Base-by-base conservation (phyloP, 2,888 invertebrate genomes). In the Perdita meconis region DNA sequence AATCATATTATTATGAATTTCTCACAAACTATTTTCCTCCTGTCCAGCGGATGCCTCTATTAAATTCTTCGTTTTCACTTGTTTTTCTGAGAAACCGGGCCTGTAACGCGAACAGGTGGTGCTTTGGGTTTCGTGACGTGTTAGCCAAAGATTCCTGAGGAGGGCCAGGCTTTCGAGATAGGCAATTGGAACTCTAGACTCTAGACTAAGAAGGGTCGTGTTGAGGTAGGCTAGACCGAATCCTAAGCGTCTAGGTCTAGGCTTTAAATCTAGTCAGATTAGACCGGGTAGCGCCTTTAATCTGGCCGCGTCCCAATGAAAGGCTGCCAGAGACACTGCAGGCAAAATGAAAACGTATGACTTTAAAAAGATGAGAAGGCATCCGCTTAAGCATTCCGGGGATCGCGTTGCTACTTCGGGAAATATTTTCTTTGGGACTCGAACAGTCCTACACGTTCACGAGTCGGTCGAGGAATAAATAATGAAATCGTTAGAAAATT, bases 201-300 rank as follows among this genome's bases (percentile, higher is more conserved):
- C 42, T 59, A 72, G 59, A 57, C 73, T 73, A 84, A 80, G 80
- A 75, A 78, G 72, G 68, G 66, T 63, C 68, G 16, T 19, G 71
- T 82, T 84, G 82, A 67, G 84, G 75, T 84, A 84, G 82, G 82
- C 80, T 80, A 47, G 64, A 26, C 38, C 55, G 55, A 72, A 47
- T 57, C 61, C 57, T 19, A 51, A 50, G 64, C 56, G 70, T 44
- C 59, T 60, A 53, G 65, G 70, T 44, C 59, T 60, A 53, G 65
- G 73, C 67, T 65, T 72, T 82, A 84, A 84, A 84, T 84, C 80
- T 76, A 74, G 78, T 50, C 67, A 76, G 84, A 84, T 84, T 81
- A 82, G 71, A 42, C 53, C 68, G 38, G 63, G 56, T 57, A 67
- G 60, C 50, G 66, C 70, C 78, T 84, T 82, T 84, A 84, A 82